Evolutionary conservation across 2,888 invertebrate genomes (phyloP).

Genomic region (Drepanosiphum platanoidis): DNA sequence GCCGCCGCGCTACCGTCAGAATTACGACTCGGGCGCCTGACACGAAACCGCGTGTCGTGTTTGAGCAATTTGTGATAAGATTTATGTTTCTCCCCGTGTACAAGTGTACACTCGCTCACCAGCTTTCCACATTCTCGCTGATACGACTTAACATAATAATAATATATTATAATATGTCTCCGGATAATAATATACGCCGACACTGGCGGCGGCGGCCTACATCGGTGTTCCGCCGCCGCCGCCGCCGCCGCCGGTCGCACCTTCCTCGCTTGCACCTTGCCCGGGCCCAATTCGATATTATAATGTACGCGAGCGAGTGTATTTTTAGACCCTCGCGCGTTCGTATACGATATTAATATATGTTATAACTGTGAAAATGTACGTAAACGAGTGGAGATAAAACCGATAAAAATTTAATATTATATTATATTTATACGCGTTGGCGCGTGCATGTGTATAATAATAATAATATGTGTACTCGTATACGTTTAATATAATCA

Average conservation of each 20-base stretch:
- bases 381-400: background rate
- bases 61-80: background rate
- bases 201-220: slow-evolving; percentile 14
- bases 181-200: background rate
- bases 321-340: slow-evolving; percentile 23
- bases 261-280: background rate
- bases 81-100: background rate
- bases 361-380: background rate
- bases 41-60: background rate
- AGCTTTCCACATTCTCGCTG: background rate
- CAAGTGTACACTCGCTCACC: background rate
- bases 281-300: background rate
- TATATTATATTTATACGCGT: background rate
- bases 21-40: background rate
- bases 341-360: background rate
- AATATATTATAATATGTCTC: background rate
- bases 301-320: background rate
- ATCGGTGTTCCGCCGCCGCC: background rate
- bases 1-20: background rate
- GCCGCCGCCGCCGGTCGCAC: no score
- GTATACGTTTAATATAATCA: background rate
- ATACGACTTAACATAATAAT: background rate
- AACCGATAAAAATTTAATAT: background rate
- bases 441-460: background rate
- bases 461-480: background rate